Percentiles rank a stretch among this genome's conserved stretches.
Evolutionary conservation across 2,888 invertebrate species (phyloP).

Genomic region (Neuroscelio doddi): DNA sequence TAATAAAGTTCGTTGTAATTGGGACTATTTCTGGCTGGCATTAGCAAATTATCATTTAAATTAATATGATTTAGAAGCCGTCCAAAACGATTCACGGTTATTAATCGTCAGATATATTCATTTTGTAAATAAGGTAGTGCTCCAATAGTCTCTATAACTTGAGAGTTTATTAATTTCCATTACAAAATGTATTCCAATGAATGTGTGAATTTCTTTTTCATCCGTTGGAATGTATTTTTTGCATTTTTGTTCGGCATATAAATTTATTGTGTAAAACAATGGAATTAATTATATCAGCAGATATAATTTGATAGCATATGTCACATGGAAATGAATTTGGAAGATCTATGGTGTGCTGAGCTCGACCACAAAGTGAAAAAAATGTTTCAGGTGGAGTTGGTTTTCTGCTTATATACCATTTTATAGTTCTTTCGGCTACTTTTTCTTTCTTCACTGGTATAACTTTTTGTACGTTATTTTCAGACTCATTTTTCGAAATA

Average conservation of each 20-base stretch:
- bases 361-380: constrained; percentile 34
- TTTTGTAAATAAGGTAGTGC: no score
- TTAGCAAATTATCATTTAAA: constrained; percentile 48
- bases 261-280: constrained; percentile 22
- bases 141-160: constrained; percentile 27
- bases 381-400: constrained; percentile 11
- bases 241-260: constrained; percentile 14
- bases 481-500: no score
- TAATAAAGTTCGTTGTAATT: constrained; percentile 52
- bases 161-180: constrained; percentile 31
- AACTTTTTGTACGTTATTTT: no score
- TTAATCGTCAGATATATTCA: constrained; percentile 14
- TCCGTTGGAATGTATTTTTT: constrained; percentile 13
- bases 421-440: no score
- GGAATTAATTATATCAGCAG: constrained; percentile 13
- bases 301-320: constrained; percentile 14
- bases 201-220: constrained; percentile 17
- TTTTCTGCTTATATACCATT: background rate
- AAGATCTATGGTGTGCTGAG: constrained; percentile 27
- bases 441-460: no score
- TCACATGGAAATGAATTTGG: constrained; percentile 27
- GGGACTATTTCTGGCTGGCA: constrained; percentile 37
- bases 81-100: constrained; percentile 27
- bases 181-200: constrained; percentile 24
- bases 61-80: constrained; percentile 34